Conservation (phyloP, 2,888 invertebrate genomes). For the Brenthis daphne region DNA sequence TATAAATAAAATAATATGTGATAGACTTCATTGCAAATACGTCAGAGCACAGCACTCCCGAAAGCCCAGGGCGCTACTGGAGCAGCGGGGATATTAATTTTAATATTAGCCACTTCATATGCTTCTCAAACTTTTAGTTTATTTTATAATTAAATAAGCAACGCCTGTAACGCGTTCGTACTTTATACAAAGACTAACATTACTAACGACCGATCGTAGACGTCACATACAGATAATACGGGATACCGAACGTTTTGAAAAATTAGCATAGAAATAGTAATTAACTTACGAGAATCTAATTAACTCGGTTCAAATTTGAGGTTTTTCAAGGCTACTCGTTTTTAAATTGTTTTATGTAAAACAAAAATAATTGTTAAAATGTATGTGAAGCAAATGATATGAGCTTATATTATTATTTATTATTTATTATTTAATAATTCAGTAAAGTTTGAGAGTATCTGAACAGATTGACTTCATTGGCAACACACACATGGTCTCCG, state of each 20-base stretch:
- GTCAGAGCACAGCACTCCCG: constrained; percentile 61
- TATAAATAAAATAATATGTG: constrained; percentile 59
- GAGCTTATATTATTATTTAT: neutral
- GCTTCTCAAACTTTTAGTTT: constrained; percentile 63
- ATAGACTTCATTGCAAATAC: constrained; percentile 63
- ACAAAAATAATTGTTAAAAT: neutral
- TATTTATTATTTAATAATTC: constrained; percentile 16
- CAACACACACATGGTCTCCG: constrained; percentile 73
- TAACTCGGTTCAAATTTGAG: constrained; percentile 17
- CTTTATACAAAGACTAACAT: constrained; percentile 21
- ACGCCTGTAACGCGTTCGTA: constrained; percentile 11
- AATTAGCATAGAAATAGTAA: constrained; percentile 28
- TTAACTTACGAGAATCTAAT: constrained; percentile 22
- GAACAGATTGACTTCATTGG: constrained; percentile 76
- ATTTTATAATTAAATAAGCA: constrained; percentile 5
- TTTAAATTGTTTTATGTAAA: neutral
- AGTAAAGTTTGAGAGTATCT: constrained; percentile 64
- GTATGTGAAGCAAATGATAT: too few species aligned
- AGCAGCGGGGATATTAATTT: constrained; percentile 76
- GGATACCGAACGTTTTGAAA: constrained; percentile 13
- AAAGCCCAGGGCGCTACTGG: constrained; percentile 74
- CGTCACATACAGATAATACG: constrained; percentile 19
- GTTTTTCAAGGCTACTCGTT: constrained; percentile 15
- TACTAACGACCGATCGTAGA: constrained; percentile 9
- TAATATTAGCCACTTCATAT: constrained; percentile 72